phyloP scores from a whole-genome alignment of 2,888 invertebrate species.

The Mythimna albipuncta region DNA sequence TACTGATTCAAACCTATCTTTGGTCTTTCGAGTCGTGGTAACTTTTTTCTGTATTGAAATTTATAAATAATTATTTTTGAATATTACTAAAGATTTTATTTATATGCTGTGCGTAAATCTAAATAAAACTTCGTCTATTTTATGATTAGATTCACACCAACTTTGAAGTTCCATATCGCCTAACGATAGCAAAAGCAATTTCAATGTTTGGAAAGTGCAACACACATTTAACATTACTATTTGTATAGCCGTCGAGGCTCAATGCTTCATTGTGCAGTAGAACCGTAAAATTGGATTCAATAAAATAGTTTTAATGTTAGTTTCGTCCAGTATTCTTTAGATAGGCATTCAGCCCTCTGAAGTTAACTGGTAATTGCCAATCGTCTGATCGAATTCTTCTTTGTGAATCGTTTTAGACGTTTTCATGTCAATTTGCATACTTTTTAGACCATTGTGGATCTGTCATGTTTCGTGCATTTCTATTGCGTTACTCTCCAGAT shows the following conservation, averaged over 20 bases:
- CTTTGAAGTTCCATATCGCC: background rate
- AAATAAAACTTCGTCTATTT: background rate
- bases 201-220: conserved; percentile 31
- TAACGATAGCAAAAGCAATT: conserved; percentile 5
- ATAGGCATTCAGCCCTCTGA: conserved; percentile 24
- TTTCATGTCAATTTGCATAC: conserved; percentile 14
- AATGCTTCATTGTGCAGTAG: conserved; percentile 12
- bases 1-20: no score
- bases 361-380: conserved; percentile 33
- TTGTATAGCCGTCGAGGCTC: conserved; percentile 4
- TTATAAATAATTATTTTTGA: no score
- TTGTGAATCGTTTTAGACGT: background rate
- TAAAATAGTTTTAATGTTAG: conserved; percentile 33
- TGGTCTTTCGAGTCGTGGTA: no score
- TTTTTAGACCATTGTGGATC: conserved; percentile 4
- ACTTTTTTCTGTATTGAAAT: no score
- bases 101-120: background rate
- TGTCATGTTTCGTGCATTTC: no score
- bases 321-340: conserved; percentile 7
- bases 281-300: conserved; percentile 39
- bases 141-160: background rate
- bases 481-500: background rate
- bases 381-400: conserved; percentile 16
- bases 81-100: no score
- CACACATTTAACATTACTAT: conserved; percentile 9